phyloP scores from a whole-genome alignment of 2,797 vertebrate genomes.

The Borostomias antarcticus region DNA sequence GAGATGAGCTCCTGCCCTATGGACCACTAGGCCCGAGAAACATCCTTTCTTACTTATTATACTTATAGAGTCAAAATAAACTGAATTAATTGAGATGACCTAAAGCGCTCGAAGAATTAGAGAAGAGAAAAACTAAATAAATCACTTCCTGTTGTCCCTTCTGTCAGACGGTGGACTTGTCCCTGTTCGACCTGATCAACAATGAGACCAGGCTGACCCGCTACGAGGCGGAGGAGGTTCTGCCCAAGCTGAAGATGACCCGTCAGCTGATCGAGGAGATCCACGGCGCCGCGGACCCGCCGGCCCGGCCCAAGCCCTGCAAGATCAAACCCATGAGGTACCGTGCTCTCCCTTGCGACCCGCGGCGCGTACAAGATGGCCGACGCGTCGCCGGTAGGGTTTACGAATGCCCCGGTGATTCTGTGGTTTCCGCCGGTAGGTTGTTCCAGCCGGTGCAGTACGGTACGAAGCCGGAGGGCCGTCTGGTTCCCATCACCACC shows the following conservation, averaged over 20 bases:
- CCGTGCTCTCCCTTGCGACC: too few relatives aligned
- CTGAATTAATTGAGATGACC: too few relatives aligned
- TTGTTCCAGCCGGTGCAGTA: slow-evolving; percentile 91
- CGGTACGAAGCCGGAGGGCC: slow-evolving; percentile 91
- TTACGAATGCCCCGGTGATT: too few relatives aligned
- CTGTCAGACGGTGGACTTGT: slow-evolving; percentile 79
- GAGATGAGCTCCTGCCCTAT: too few relatives aligned
- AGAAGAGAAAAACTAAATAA: neutral
- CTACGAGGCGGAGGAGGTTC: slow-evolving; percentile 81
- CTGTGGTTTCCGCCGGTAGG: slow-evolving; percentile 59
- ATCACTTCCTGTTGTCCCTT: neutral
- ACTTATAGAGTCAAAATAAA: too few relatives aligned
- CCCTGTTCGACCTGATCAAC: slow-evolving; percentile 86
- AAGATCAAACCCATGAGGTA: slow-evolving; percentile 94
- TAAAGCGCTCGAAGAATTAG: too few relatives aligned
- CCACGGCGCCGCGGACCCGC: slow-evolving; percentile 79
- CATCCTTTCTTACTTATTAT: too few relatives aligned
- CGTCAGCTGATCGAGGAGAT: slow-evolving; percentile 91
- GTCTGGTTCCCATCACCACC: slow-evolving; percentile 78
- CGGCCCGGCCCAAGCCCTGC: slow-evolving; percentile 79
- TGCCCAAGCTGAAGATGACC: slow-evolving; percentile 85
- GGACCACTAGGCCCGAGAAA: too few relatives aligned
- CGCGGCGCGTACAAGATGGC: too few relatives aligned
- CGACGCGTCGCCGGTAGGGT: too few relatives aligned
- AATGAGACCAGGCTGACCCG: slow-evolving; percentile 85